These are phyloP conservation scores for Sarcophaga peregrina DNA, from an alignment of 1,140 invertebrate species.

Conservation along the genomic window DNA sequence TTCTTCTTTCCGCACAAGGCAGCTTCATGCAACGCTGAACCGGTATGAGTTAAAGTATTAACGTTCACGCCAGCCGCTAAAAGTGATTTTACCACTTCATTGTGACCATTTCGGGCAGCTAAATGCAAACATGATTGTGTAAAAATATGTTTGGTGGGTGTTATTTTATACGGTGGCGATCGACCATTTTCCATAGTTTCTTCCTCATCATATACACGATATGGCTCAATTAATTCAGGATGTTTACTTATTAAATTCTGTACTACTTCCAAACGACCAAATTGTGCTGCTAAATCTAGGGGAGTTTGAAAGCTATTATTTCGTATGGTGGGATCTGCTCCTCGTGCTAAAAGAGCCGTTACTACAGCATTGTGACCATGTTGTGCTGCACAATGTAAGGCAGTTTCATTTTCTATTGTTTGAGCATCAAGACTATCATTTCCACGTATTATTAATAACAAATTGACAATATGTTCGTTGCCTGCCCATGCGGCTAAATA, in stretches of 20 bases:
- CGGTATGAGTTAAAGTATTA: slow-evolving; percentile 86
- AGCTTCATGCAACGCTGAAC: slow-evolving; percentile 94
- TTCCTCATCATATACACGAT: slow-evolving; percentile 56
- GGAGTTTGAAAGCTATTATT: slow-evolving; percentile 92
- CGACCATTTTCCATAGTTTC: neutral
- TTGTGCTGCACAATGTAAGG: slow-evolving; percentile 93
- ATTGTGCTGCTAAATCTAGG: slow-evolving; percentile 94
- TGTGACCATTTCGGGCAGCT: slow-evolving; percentile 89
- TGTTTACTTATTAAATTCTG: slow-evolving; percentile 83
- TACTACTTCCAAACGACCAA: slow-evolving; percentile 85
- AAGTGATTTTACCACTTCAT: slow-evolving; percentile 85
- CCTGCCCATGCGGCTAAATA: slow-evolving; percentile 92
- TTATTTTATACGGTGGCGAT: slow-evolving; percentile 46
- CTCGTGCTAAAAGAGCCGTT: slow-evolving; percentile 83
- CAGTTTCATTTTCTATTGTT: slow-evolving; percentile 92
- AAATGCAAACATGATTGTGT: slow-evolving; percentile 92
- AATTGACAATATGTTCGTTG: slow-evolving; percentile 82
- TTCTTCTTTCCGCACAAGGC: slow-evolving; percentile 93
- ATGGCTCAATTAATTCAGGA: slow-evolving; percentile 79
- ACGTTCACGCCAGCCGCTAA: slow-evolving; percentile 90
- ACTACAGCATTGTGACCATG: slow-evolving; percentile 93
- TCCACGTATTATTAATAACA: slow-evolving; percentile 79
- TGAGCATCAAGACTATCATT: slow-evolving; percentile 84
- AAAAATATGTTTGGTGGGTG: slow-evolving; percentile 69
- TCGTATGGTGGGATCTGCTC: slow-evolving; percentile 89